These are phyloP conservation scores for Tympanuchus pallidicinctus DNA, from an alignment of 2,113 vertebrate species.

Conservation along the genomic window DNA sequence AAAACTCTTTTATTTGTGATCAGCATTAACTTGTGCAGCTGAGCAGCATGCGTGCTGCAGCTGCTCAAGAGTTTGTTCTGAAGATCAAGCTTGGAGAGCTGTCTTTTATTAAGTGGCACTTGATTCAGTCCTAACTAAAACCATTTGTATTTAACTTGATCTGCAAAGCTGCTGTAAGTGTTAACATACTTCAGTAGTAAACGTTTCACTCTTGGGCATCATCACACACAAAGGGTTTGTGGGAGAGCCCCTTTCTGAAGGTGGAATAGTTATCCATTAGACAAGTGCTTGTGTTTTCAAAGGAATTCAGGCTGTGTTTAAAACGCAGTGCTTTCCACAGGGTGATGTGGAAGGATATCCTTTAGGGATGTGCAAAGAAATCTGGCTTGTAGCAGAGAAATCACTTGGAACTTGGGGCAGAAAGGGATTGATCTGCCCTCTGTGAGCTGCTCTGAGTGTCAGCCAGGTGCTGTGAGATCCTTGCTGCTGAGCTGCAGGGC, in stretches of 20 bases:
- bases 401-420: rapidly evolving
- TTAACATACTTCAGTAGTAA: not conserved
- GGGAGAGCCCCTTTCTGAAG: not conserved
- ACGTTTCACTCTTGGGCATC: not conserved
- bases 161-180: not conserved
- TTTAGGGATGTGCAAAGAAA: not conserved
- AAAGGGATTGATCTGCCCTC: not conserved
- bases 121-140: not conserved
- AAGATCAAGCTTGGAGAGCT: not conserved
- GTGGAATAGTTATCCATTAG: not conserved
- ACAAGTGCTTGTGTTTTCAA: not conserved
- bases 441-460: not conserved
- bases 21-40: rapidly evolving
- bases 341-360: not conserved
- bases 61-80: not conserved
- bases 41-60: not conserved
- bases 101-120: not conserved
- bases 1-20: not conserved
- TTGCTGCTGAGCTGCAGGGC: not conserved
- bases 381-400: not conserved
- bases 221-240: rapidly evolving
- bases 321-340: not conserved
- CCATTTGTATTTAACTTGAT: not conserved
- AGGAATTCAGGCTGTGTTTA: not conserved
- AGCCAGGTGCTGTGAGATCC: not conserved